phyloP scores from a whole-genome alignment of 2,113 vertebrate genomes.

The rat (Rattus norvegicus) region GRCr8 NC_086032.1:44722001-44722500 shows the following conservation, averaged over 20 bases:
- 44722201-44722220: neutral
- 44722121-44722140: neutral
- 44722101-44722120: neutral
- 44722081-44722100: neutral
- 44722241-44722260: neutral
- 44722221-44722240: neutral
- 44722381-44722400: too few species aligned
- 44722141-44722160: neutral
- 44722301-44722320: neutral
- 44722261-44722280: neutral
- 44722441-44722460: too few species aligned
- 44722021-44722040: rapidly evolving
- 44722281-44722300: neutral
- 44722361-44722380: neutral
- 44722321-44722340: neutral
- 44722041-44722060: rapidly evolving
- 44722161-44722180: neutral
- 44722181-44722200: neutral
- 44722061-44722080: too few species aligned
- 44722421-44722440: too few species aligned
- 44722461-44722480: too few species aligned
- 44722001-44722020: rapidly evolving
- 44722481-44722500: too few species aligned
- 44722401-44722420: too few species aligned
- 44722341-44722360: neutral